Percentiles rank a stretch among this genome's conserved stretches.
Evolutionary conservation across 1,140 invertebrate genomes (phyloP).

Genomic region (Drosophila ironensis): DNA sequence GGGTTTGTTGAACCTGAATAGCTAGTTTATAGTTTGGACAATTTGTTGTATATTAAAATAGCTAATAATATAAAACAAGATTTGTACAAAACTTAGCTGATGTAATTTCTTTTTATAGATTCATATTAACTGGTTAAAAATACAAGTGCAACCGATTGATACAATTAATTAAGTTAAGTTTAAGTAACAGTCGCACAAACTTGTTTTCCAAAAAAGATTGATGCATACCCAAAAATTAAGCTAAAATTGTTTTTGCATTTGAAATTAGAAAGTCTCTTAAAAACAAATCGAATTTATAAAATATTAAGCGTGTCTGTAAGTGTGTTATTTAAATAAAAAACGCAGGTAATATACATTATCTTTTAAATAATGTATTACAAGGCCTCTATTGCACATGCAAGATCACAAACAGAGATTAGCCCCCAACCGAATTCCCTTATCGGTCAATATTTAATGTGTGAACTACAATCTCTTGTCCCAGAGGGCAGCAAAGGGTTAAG

Average conservation of each 20-base stretch:
- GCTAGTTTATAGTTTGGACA: no score
- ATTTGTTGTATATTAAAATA: no score
- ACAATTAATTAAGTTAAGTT: constrained; percentile 21
- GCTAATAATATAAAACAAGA: no score
- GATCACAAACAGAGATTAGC: background rate
- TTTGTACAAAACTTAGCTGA: no score
- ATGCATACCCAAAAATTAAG: constrained; percentile 2
- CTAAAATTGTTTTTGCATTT: background rate
- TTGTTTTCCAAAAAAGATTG: constrained; percentile 3
- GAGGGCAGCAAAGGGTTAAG: constrained; percentile 20
- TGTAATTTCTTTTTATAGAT: no score
- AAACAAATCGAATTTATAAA: background rate
- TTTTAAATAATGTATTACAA: background rate
- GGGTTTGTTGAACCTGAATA: no score
- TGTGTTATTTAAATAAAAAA: background rate
- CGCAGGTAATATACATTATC: background rate
- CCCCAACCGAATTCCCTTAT: background rate
- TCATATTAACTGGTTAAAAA: no score
- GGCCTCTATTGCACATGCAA: background rate
- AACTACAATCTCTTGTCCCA: background rate
- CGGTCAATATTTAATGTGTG: no score
- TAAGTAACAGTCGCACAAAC: constrained; percentile 6
- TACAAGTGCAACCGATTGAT: background rate
- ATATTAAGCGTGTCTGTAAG: no score
- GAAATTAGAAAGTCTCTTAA: no score